These are phyloP conservation scores for Rynchops niger DNA, from an alignment of 2,113 vertebrate genomes.

Conservation along the genomic window DNA sequence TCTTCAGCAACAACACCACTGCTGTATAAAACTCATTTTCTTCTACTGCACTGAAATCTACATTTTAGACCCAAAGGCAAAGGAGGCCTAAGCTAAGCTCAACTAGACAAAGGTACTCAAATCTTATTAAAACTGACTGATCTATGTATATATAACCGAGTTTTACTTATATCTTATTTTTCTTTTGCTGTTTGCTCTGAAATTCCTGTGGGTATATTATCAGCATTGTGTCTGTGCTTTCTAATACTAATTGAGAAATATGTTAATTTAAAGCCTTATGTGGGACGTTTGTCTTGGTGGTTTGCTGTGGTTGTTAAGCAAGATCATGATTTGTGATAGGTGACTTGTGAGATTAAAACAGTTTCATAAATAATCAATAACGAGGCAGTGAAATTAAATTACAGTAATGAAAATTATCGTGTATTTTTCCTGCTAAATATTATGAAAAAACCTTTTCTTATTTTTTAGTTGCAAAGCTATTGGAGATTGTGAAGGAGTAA, in stretches of 20 bases:
- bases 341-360: neutral
- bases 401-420: neutral
- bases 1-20: neutral
- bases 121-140: neutral
- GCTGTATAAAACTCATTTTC: neutral
- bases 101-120: neutral
- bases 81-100: neutral
- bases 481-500: neutral
- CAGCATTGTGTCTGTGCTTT: neutral
- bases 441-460: neutral
- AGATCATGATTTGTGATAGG: neutral
- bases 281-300: neutral
- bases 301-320: neutral
- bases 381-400: neutral
- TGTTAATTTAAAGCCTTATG: neutral
- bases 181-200: neutral
- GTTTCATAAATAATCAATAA: neutral
- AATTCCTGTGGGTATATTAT: neutral
- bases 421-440: neutral
- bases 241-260: neutral
- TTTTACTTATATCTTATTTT: neutral
- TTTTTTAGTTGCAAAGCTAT: neutral
- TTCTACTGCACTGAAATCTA: neutral
- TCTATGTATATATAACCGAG: neutral
- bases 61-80: neutral